Percentiles rank a stretch among this genome's conserved stretches.
Conservation (phyloP, 2,888 invertebrate species). For the Plagiodera versicolora region DNA sequence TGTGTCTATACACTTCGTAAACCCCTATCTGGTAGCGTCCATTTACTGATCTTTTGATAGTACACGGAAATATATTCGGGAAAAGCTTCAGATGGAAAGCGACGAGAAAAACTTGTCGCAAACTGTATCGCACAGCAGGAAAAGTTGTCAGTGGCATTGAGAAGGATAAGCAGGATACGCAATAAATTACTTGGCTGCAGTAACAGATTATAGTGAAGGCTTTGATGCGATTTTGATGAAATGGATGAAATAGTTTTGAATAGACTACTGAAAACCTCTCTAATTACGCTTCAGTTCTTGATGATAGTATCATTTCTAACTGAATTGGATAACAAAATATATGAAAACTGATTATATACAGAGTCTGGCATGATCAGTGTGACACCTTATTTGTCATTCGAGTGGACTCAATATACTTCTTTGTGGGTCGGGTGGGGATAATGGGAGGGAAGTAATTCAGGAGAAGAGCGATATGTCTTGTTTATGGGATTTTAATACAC, state of each 20-base stretch:
- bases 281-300: no score
- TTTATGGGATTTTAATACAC: no score
- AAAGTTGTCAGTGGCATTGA: constrained; percentile 21
- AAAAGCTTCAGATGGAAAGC: constrained; percentile 25
- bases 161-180: constrained; percentile 24
- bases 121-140: constrained; percentile 19
- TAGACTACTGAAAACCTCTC: background rate
- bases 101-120: constrained; percentile 18
- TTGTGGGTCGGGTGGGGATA: no score
- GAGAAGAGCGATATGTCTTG: no score
- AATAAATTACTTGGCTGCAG: constrained; percentile 19
- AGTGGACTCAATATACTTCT: no score
- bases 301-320: no score
- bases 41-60: constrained; percentile 28
- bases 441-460: no score
- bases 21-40: constrained; percentile 26
- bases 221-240: constrained; percentile 10
- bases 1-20: constrained; percentile 23
- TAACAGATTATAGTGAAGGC: constrained; percentile 19
- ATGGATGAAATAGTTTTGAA: background rate
- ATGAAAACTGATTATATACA: no score
- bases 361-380: no score
- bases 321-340: no score
- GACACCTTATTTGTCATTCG: no score
- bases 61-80: constrained; percentile 26